A percentile compares a stretch with the other conserved stretches of the same genome.
Conservation (phyloP, 2,113 vertebrate genomes). For the Tauraco erythrolophus region DNA sequence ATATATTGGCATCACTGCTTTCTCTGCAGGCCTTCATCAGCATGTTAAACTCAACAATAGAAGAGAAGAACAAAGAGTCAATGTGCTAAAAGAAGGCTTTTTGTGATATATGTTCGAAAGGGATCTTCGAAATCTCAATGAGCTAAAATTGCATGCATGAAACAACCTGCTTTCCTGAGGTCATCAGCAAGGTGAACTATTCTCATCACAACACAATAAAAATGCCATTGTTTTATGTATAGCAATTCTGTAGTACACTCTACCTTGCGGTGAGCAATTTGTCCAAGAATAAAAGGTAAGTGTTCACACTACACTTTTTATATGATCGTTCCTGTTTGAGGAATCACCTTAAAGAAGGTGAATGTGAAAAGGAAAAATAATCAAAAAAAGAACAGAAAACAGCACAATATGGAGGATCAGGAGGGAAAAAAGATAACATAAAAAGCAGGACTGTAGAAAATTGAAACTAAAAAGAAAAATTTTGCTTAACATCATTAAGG, state of each 20-base stretch:
- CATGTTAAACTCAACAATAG: neutral
- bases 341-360: neutral
- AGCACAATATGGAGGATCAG: neutral
- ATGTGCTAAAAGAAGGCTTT: neutral
- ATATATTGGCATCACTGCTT: neutral
- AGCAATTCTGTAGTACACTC: constrained; percentile 24
- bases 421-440: rapidly evolving
- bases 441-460: neutral
- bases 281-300: constrained; percentile 40
- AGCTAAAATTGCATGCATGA: constrained; percentile 1
- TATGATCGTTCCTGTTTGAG: neutral
- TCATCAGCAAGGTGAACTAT: constrained; percentile 36
- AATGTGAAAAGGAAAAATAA: neutral
- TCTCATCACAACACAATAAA: constrained; percentile 51
- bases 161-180: constrained; percentile 18
- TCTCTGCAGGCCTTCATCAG: constrained; percentile 2
- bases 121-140: constrained; percentile 24
- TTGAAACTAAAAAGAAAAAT: neutral
- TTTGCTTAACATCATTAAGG: neutral
- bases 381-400: neutral
- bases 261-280: constrained; percentile 17
- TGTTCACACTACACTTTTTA: constrained; percentile 20
- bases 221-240: constrained; percentile 52
- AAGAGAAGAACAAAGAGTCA: neutral
- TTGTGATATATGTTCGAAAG: neutral